A percentile compares a stretch with the other conserved stretches of the same genome.
Conservation (phyloP, 2,113 vertebrate genomes). For the Crypturellus undulatus region DNA sequence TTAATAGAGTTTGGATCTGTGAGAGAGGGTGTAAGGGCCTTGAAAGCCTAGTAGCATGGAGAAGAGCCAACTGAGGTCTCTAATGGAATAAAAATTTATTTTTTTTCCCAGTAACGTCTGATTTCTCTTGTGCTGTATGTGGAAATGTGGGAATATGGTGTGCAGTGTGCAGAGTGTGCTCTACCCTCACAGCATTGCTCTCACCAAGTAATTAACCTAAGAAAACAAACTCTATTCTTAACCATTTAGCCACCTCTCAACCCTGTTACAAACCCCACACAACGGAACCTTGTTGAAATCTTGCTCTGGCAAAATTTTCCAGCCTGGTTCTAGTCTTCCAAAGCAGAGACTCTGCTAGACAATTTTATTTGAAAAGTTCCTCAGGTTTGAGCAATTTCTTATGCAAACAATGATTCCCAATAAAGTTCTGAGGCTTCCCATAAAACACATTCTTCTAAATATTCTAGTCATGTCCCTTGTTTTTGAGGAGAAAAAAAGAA, state of each 20-base stretch:
- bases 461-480: neutral
- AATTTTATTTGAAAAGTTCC: constrained; percentile 11
- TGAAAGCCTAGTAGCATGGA: neutral
- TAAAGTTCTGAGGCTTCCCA: neutral
- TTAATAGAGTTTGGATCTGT: neutral
- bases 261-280: neutral
- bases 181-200: neutral
- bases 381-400: constrained; percentile 6
- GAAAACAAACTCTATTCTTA: constrained; percentile 41
- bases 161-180: neutral
- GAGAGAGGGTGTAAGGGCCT: neutral
- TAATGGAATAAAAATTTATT: neutral
- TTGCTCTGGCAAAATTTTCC: neutral
- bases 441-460: neutral
- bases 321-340: neutral
- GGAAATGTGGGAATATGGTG: neutral
- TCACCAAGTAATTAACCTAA: neutral
- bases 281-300: neutral
- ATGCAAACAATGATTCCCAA: neutral
- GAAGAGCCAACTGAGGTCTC: neutral
- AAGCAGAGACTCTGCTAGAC: neutral
- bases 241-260: neutral
- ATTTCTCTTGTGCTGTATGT: rapidly evolving
- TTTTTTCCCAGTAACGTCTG: neutral
- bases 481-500: neutral